Base-by-base conservation (phyloP, 2,113 vertebrate genomes). In the Muntiacus reevesi region DNA sequence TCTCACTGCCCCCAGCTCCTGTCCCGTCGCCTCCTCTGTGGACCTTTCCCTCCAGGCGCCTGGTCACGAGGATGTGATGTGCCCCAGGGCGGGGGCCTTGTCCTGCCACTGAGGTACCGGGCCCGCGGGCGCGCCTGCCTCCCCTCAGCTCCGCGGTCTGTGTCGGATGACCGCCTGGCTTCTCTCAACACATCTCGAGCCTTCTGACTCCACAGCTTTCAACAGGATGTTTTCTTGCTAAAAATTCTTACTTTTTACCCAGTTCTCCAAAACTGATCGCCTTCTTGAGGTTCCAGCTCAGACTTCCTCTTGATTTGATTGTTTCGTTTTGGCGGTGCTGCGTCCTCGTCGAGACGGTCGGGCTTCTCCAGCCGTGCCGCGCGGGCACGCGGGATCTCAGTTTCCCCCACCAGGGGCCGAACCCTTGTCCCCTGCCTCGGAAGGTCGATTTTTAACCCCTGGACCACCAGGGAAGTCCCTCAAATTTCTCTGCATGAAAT, bases 41-140 rank as follows among this genome's bases (percentile, higher is more conserved):
- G 40, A 14, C 5, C 19, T 25, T 28, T 33, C 14, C 27, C 16
- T 81, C 89, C 15, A 7, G 67, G 12, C 16, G 0, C 7, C 0
- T 25, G 45, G 30, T 12, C 36, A 10, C 25, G 19, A 16, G 47
- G 28, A 8, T 1, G 11, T 10, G 28, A 1, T 25, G 9, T 3
- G 8, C 1, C 3, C 0, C 5, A 5, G 50, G 7, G 5, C 2
- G 8, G 11, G 5, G 27, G 15, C 27, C 43, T 59, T 30, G 27
- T 50, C n/a, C 11, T 25, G 43, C 40, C 30, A 2, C 17, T 2
- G 16, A 45, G 5, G 30, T 7, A 13, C 40, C 7, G 6, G 52
- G 14, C 15, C n/a, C 21, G 21, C 1, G 27, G 60, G 3, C 86
- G 43, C 0, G 21, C 43, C 27, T 57, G 84, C 47, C 57, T 11